A percentile compares a stretch with the other conserved stretches of the same genome.
These are phyloP conservation scores for Lycaon pictus DNA, from an alignment of 2,113 vertebrate species.

Conservation along the genomic window DNA sequence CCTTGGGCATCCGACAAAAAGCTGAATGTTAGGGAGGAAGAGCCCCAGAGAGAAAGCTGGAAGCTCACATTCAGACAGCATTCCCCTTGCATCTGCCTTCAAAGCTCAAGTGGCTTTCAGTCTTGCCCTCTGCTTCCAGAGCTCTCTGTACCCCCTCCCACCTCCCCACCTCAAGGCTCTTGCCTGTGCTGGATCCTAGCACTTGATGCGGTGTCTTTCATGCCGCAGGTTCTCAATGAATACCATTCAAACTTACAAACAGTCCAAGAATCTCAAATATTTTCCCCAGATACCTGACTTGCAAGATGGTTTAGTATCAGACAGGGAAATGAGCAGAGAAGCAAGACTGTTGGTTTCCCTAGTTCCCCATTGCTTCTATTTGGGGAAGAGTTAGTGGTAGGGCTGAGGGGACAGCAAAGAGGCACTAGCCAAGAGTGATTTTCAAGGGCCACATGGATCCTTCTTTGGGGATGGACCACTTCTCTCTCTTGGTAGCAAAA, in stretches of 20 bases:
- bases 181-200: neutral
- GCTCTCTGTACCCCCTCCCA: neutral
- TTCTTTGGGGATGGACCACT: neutral
- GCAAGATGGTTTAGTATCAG: neutral
- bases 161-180: neutral
- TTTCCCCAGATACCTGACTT: neutral
- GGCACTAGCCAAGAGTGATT: neutral
- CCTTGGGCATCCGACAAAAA: neutral
- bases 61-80: neutral
- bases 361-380: neutral
- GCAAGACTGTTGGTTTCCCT: neutral
- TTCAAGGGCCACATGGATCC: neutral
- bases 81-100: neutral
- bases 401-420: neutral
- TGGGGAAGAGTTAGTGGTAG: neutral
- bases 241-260: neutral
- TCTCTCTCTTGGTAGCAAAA: conserved; percentile 10
- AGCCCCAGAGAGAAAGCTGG: neutral
- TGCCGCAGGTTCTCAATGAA: neutral
- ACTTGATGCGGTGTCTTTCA: neutral
- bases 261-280: neutral
- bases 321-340: neutral
- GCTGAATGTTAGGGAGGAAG: neutral
- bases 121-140: neutral
- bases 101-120: neutral